Evolutionary conservation across 1,140 invertebrate species (phyloP).

Genomic region (Anadara kagoshimensis): DNA sequence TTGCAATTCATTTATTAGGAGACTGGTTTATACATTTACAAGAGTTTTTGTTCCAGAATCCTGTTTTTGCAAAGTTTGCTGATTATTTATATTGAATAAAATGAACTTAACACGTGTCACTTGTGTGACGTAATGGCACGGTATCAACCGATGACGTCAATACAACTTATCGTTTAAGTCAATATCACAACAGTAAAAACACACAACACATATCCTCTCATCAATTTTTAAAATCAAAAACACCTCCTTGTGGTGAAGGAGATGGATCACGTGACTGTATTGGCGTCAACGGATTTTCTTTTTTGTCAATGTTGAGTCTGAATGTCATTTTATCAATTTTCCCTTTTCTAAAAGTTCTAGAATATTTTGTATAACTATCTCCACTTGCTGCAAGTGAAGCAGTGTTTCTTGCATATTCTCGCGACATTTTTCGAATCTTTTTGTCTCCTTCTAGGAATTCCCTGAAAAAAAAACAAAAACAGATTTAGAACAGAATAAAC

Average conservation of each 20-base stretch:
- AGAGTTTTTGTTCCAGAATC: too few relatives aligned
- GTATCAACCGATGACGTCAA: too few relatives aligned
- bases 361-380: slow-evolving; percentile 32
- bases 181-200: too few relatives aligned
- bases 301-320: slow-evolving; percentile 12
- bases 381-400: not conserved
- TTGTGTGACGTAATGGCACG: too few relatives aligned
- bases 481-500: not conserved
- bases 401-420: slow-evolving; percentile 14
- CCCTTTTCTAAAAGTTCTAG: slow-evolving; percentile 33
- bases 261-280: slow-evolving; percentile 24
- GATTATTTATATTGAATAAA: too few relatives aligned
- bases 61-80: too few relatives aligned
- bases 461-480: slow-evolving; percentile 15
- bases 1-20: too few relatives aligned
- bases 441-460: slow-evolving; percentile 41
- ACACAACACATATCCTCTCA: too few relatives aligned
- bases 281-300: not conserved
- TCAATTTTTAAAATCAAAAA: too few relatives aligned
- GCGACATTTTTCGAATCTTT: slow-evolving; percentile 35
- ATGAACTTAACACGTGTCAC: too few relatives aligned
- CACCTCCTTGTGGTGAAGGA: not conserved
- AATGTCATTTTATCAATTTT: slow-evolving; percentile 40
- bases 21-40: too few relatives aligned
- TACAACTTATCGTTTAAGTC: too few relatives aligned